Percentiles rank a stretch among this genome's conserved stretches.
These are phyloP conservation scores for Hypsopygia costalis DNA, from an alignment of 2,888 invertebrate species.

Conservation along the genomic window DNA sequence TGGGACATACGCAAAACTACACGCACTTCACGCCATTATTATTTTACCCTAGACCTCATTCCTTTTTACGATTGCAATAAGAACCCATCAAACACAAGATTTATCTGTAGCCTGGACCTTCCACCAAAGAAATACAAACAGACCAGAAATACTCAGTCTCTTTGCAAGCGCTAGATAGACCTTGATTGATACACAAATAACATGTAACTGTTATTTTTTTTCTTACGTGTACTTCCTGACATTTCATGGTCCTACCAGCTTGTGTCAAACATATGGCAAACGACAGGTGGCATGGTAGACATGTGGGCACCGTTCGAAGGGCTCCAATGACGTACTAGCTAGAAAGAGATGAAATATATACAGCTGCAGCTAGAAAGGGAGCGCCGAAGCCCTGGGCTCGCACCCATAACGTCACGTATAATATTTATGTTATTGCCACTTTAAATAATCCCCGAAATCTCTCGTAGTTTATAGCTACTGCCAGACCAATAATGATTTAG, in stretches of 20 bases:
- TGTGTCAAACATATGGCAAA: slow-evolving; percentile 41
- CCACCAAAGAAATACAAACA: slow-evolving; percentile 2
- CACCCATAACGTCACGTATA: slow-evolving; percentile 34
- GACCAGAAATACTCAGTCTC: slow-evolving; percentile 3
- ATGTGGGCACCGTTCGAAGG: slow-evolving; percentile 59
- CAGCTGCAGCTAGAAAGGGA: slow-evolving; percentile 45
- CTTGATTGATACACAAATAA: slow-evolving; percentile 18
- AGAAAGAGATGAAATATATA: slow-evolving; percentile 36
- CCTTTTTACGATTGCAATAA: background rate
- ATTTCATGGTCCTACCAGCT: slow-evolving; percentile 37
- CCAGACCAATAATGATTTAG: slow-evolving; percentile 8
- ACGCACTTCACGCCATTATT: too few species aligned
- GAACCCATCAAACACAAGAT: background rate
- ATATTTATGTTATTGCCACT: slow-evolving; percentile 50
- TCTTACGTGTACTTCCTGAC: slow-evolving; percentile 46
- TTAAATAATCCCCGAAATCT: slow-evolving; percentile 47
- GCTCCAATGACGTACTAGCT: slow-evolving; percentile 50
- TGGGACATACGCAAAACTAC: too few species aligned
- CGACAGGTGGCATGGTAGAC: slow-evolving; percentile 62
- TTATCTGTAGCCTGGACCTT: too few species aligned
- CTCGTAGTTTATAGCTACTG: slow-evolving; percentile 32
- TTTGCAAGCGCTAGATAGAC: slow-evolving; percentile 10
- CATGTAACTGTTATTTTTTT: slow-evolving; percentile 22
- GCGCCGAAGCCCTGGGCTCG: slow-evolving; percentile 30
- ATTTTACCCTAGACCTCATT: too few species aligned